Evolutionary conservation across 2,888 invertebrate genomes (phyloP).

Genomic region (Pemphredon lugubris): DNA sequence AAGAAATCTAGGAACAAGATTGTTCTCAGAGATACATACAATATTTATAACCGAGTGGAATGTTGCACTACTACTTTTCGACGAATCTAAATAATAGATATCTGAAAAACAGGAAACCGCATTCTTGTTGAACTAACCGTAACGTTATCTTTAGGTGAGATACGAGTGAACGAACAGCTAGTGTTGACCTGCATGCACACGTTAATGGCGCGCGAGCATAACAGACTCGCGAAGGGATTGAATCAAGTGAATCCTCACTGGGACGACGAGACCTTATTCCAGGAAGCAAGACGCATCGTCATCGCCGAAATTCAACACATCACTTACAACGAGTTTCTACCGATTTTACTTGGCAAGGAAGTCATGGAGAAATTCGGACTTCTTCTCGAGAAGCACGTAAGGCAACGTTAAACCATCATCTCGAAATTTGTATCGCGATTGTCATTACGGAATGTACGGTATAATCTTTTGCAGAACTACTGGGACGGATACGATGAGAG

Average conservation of each 20-base stretch:
- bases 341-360: conserved; percentile 93
- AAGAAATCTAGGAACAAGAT: neutral
- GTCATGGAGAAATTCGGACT: conserved; percentile 95
- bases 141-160: conserved; percentile 85
- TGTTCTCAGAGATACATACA: neutral
- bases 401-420: conserved; percentile 26
- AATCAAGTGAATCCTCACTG: conserved; percentile 93
- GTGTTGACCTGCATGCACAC: conserved; percentile 96
- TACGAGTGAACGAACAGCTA: conserved; percentile 95
- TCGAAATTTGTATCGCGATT: neutral
- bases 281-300: conserved; percentile 91
- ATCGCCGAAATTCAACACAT: conserved; percentile 94
- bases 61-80: conserved; percentile 8
- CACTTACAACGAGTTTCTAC: conserved; percentile 94
- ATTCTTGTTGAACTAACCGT: conserved; percentile 16
- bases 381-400: conserved; percentile 89
- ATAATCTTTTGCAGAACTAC: conserved; percentile 77
- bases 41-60: neutral
- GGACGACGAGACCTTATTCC: conserved; percentile 96
- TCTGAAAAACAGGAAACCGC: neutral
- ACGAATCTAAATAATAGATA: neutral
- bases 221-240: conserved; percentile 89
- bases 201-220: conserved; percentile 94
- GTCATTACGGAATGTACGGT: too few relatives aligned
- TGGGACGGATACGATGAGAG: conserved; percentile 92